Conservation (phyloP, 2,888 invertebrate species). For the Terebella lapidaria region DNA sequence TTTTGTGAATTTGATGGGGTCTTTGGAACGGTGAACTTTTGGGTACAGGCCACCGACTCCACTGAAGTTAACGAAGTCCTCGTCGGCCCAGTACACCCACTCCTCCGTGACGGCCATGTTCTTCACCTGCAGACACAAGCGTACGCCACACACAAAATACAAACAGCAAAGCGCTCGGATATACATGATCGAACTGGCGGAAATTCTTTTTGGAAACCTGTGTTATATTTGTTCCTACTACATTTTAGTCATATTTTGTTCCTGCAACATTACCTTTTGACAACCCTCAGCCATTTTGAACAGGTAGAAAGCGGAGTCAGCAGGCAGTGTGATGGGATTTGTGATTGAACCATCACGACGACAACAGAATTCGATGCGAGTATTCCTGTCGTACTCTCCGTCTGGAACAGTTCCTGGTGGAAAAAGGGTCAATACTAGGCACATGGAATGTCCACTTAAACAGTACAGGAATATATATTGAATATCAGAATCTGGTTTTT, state of each 20-base stretch:
- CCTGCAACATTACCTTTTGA: slow-evolving; percentile 15
- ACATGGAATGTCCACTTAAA: too few species aligned
- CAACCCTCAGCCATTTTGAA: slow-evolving; percentile 21
- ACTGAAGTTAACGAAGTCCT: slow-evolving; percentile 15
- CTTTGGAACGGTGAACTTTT: slow-evolving; percentile 15
- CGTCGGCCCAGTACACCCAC: slow-evolving; percentile 26
- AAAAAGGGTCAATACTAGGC: too few species aligned
- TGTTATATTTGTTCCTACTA: not conserved
- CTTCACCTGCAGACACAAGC: slow-evolving; percentile 15
- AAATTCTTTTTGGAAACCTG: not conserved
- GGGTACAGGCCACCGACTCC: slow-evolving; percentile 21
- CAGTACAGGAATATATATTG: too few species aligned
- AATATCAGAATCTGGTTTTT: too few species aligned
- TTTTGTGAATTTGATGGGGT: slow-evolving; percentile 18
- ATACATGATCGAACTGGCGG: too few species aligned
- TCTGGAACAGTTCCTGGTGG: slow-evolving; percentile 23
- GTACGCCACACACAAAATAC: not conserved
- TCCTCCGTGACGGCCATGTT: slow-evolving; percentile 23
- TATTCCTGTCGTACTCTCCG: slow-evolving; percentile 24
- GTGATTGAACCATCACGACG: slow-evolving; percentile 20
- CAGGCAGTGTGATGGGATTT: slow-evolving; percentile 20
- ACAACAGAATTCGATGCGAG: slow-evolving; percentile 24
- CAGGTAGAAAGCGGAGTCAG: slow-evolving; percentile 24
- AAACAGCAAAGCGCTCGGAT: not conserved
- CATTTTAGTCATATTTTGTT: too few species aligned